Percentiles rank a stretch among this genome's conserved stretches.
Evolutionary conservation across 2,888 invertebrate genomes (phyloP).

Genomic region (Branchipolynoe longqiensis): DNA sequence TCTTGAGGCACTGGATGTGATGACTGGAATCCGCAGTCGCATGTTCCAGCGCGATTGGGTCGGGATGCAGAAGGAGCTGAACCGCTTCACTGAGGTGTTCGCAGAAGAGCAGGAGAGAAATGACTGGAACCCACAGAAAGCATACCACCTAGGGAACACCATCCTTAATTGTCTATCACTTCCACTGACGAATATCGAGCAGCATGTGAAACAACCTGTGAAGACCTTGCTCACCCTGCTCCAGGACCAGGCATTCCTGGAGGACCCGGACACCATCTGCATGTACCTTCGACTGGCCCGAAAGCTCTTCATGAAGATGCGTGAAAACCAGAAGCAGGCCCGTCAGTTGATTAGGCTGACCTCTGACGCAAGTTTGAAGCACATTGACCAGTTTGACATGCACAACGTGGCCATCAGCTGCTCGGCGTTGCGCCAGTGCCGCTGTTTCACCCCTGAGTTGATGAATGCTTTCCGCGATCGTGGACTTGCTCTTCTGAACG

Average conservation of each 20-base stretch:
- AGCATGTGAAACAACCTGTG: background rate
- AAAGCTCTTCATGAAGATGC: background rate
- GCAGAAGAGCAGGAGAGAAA: background rate
- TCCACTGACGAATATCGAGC: background rate
- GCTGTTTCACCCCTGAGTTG: slow-evolving; percentile 3
- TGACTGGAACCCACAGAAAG: slow-evolving; percentile 2
- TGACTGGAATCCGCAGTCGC: slow-evolving; percentile 17
- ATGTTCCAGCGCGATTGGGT: slow-evolving; percentile 46
- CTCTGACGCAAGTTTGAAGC: background rate
- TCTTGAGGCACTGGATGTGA: background rate
- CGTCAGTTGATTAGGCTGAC: slow-evolving; percentile 1
- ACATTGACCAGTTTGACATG: slow-evolving; percentile 9
- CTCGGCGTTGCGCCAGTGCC: slow-evolving; percentile 17
- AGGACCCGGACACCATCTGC: slow-evolving; percentile 24
- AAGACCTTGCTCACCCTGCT: background rate
- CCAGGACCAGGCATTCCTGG: background rate
- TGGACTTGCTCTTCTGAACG: background rate
- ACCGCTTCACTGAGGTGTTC: slow-evolving; percentile 18
- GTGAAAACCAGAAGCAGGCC: background rate
- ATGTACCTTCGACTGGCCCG: slow-evolving; percentile 32
- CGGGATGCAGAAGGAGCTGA: background rate
- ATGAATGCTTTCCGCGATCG: background rate
- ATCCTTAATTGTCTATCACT: background rate
- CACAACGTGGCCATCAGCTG: slow-evolving; percentile 31
- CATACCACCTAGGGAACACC: background rate